These are phyloP conservation scores for Drosophila pseudotakahashii DNA, from an alignment of 2,888 invertebrate genomes.

Conservation along the genomic window DNA sequence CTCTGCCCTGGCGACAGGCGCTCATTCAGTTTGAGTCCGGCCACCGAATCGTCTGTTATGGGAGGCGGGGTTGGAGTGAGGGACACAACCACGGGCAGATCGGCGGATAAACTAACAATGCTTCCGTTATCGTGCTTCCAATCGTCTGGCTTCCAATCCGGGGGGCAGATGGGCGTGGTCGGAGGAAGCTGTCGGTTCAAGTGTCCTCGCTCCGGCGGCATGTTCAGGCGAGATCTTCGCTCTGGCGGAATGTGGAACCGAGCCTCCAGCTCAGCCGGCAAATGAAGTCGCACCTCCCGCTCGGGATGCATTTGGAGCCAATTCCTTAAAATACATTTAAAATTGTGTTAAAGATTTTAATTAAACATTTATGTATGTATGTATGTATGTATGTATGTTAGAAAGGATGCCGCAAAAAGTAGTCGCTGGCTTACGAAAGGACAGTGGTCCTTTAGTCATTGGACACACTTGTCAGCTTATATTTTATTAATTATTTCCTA, in stretches of 20 bases:
- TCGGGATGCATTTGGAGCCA: conserved; percentile 5
- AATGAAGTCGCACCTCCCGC: conserved; percentile 2
- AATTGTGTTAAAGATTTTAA: not conserved
- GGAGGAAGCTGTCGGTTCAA: conserved; percentile 1
- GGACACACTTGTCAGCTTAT: no score
- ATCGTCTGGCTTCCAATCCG: conserved; percentile 25
- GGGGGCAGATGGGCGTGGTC: not conserved
- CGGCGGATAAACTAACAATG: conserved; percentile 84
- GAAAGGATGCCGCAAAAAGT: no score
- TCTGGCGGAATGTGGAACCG: conserved; percentile 5
- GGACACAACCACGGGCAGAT: conserved; percentile 84
- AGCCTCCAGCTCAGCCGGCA: conserved; percentile 2
- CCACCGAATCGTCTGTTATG: conserved; percentile 13
- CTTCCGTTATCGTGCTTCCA: conserved; percentile 24
- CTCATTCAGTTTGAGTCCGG: conserved; percentile 13
- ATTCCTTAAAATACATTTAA: not conserved
- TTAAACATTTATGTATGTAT: not conserved
- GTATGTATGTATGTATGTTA: no score
- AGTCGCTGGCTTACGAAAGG: no score
- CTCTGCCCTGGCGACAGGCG: conserved; percentile 20
- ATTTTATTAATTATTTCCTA: no score
- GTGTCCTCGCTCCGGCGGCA: not conserved
- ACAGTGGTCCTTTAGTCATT: no score
- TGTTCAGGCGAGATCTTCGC: not conserved
- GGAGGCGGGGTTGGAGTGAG: conserved; percentile 86